These are phyloP conservation scores for Abrostola triplasia DNA, from an alignment of 2,888 invertebrate species.

Conservation along the genomic window DNA sequence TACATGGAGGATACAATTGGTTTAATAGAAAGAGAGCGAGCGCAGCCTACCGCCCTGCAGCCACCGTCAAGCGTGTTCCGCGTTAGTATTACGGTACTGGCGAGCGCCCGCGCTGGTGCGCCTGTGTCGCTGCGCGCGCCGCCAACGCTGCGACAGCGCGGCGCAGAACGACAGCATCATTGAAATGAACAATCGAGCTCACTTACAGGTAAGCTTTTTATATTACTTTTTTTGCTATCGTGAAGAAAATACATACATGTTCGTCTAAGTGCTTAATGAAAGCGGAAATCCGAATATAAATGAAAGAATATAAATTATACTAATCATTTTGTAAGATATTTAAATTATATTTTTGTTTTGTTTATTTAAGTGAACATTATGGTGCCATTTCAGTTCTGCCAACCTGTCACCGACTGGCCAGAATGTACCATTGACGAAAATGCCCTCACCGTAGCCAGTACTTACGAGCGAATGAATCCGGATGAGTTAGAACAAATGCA, in stretches of 20 bases:
- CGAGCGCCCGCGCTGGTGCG: conserved; percentile 87
- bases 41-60: conserved; percentile 87
- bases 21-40: conserved; percentile 88
- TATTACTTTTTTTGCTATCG: background rate
- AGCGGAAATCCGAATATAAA: too few relatives aligned
- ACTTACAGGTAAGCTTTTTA: conserved; percentile 85
- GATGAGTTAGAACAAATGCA: conserved; percentile 79
- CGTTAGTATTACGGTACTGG: conserved; percentile 88
- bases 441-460: conserved; percentile 74
- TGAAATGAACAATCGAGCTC: conserved; percentile 88
- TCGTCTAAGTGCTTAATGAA: too few relatives aligned
- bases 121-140: conserved; percentile 89
- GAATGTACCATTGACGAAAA: conserved; percentile 72
- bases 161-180: conserved; percentile 67
- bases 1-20: background rate
- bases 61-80: conserved; percentile 84
- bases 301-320: too few relatives aligned
- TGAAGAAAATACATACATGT: too few relatives aligned
- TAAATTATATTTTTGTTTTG: background rate
- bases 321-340: too few relatives aligned
- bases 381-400: conserved; percentile 83
- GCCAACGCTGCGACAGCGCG: conserved; percentile 74
- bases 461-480: conserved; percentile 73
- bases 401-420: conserved; percentile 75
- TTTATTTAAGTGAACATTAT: background rate